phyloP scores from a whole-genome alignment of 2,797 vertebrate genomes.

The Periophthalmus magnuspinnatus region DNA sequence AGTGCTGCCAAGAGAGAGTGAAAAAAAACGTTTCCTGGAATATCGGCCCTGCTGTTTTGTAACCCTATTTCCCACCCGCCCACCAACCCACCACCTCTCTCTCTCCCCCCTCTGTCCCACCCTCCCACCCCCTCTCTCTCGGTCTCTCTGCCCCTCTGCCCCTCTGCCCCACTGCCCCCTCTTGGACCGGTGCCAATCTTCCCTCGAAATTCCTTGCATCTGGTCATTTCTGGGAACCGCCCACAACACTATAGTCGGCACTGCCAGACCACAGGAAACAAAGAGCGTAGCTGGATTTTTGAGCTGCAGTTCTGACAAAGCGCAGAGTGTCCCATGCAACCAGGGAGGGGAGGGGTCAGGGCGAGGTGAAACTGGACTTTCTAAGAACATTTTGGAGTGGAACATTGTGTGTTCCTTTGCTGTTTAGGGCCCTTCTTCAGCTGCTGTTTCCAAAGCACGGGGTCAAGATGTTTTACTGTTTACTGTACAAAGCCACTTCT shows the following conservation, averaged over 20 bases:
- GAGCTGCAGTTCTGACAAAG: slow-evolving; percentile 34
- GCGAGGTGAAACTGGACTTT: slow-evolving; percentile 37
- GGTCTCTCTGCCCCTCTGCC: slow-evolving; percentile 14
- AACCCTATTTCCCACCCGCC: slow-evolving; percentile 19
- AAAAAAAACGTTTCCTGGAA: slow-evolving; percentile 46
- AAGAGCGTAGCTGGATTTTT: slow-evolving; percentile 51
- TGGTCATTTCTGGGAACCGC: slow-evolving; percentile 70
- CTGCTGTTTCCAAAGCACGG: background rate
- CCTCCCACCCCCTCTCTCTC: slow-evolving; percentile 6
- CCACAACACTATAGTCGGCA: slow-evolving; percentile 43
- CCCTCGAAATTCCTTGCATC: slow-evolving; percentile 58
- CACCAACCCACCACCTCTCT: slow-evolving; percentile 7
- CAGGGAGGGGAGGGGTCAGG: slow-evolving; percentile 13
- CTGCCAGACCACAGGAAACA: slow-evolving; percentile 50
- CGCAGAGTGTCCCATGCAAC: slow-evolving; percentile 12
- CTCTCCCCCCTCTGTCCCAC: slow-evolving; percentile 13
- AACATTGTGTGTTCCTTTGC: slow-evolving; percentile 15
- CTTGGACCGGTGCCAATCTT: slow-evolving; percentile 39
- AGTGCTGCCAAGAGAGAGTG: slow-evolving; percentile 32
- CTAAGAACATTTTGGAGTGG: slow-evolving; percentile 43
- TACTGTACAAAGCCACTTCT: background rate
- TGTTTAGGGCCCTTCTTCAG: slow-evolving; percentile 8
- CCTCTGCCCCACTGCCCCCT: slow-evolving; percentile 4
- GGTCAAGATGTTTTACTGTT: slow-evolving; percentile 13
- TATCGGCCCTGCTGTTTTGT: slow-evolving; percentile 29